These are phyloP conservation scores for Spicauda simplicius DNA, from an alignment of 2,888 invertebrate species.

Conservation along the genomic window DNA sequence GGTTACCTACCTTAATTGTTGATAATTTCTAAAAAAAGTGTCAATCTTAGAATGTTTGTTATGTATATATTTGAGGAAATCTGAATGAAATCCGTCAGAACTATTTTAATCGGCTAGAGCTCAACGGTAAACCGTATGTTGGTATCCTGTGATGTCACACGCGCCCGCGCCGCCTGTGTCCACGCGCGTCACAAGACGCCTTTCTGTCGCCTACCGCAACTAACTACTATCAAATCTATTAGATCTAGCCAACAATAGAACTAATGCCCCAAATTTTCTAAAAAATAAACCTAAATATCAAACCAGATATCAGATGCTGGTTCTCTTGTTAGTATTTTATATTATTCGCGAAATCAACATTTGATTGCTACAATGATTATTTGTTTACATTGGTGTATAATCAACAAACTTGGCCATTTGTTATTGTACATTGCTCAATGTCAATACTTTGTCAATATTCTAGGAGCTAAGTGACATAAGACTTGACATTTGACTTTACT, in stretches of 20 bases:
- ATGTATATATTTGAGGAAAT: conserved; percentile 52
- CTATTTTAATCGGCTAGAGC: conserved; percentile 70
- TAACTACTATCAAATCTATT: conserved; percentile 23
- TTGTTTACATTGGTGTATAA: too few species aligned
- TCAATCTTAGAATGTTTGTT: conserved; percentile 6
- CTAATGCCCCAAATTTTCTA: neutral
- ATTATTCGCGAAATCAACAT: too few species aligned
- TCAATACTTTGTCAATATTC: too few species aligned
- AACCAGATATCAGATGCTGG: neutral
- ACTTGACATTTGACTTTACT: too few species aligned
- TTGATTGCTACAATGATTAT: too few species aligned
- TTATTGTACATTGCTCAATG: too few species aligned
- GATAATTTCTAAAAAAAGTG: neutral
- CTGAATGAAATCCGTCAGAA: conserved; percentile 70
- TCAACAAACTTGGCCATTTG: too few species aligned
- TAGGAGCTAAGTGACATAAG: too few species aligned
- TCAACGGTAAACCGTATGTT: conserved; percentile 51
- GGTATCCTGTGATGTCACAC: conserved; percentile 67
- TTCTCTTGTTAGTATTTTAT: neutral
- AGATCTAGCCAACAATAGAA: neutral
- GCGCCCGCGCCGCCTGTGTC: conserved; percentile 32
- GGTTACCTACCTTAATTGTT: too few species aligned
- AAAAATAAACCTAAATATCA: conserved; percentile 1
- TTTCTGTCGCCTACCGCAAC: conserved; percentile 45
- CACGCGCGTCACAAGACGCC: conserved; percentile 41